Conservation (phyloP, 1,140 invertebrate species). For the Panagrolaimus sp. region DNA sequence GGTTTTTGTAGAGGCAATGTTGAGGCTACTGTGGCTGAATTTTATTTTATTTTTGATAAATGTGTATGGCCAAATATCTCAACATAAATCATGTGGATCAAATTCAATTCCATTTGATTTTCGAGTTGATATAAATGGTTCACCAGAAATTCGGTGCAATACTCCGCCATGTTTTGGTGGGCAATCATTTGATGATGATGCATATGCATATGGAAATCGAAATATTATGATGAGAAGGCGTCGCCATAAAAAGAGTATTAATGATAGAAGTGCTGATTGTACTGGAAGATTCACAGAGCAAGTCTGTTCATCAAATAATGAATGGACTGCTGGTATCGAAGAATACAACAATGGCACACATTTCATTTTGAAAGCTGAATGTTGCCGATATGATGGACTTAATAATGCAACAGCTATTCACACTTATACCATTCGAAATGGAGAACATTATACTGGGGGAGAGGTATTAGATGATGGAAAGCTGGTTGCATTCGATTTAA, state of each 20-base stretch:
- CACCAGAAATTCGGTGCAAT: conserved; percentile 29
- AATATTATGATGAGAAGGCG: conserved; percentile 10
- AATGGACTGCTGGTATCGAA: conserved; percentile 39
- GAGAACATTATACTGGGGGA: conserved; percentile 35
- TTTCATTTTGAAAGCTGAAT: conserved; percentile 42
- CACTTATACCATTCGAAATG: conserved; percentile 26
- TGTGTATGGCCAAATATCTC: neutral
- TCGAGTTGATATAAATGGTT: conserved; percentile 27
- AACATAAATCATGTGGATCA: conserved; percentile 15
- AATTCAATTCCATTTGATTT: conserved; percentile 32
- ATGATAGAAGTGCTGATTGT: conserved; percentile 17
- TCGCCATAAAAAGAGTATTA: neutral
- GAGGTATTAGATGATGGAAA: conserved; percentile 31
- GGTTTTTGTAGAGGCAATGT: neutral
- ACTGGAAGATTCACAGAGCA: conserved; percentile 30
- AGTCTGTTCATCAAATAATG: conserved; percentile 33
- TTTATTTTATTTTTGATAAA: too few relatives aligned
- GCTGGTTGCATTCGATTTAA: conserved; percentile 37
- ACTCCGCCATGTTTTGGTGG: conserved; percentile 36
- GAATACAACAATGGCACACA: conserved; percentile 45
- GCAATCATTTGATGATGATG: conserved; percentile 29
- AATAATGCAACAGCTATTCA: conserved; percentile 36
- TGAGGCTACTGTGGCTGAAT: neutral
- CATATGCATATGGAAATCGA: conserved; percentile 8
- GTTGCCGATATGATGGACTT: conserved; percentile 32